Percentiles rank a stretch among this genome's conserved stretches.
These are phyloP conservation scores for Drosophila falleni DNA, from an alignment of 2,888 invertebrate species.

Conservation along the genomic window DNA sequence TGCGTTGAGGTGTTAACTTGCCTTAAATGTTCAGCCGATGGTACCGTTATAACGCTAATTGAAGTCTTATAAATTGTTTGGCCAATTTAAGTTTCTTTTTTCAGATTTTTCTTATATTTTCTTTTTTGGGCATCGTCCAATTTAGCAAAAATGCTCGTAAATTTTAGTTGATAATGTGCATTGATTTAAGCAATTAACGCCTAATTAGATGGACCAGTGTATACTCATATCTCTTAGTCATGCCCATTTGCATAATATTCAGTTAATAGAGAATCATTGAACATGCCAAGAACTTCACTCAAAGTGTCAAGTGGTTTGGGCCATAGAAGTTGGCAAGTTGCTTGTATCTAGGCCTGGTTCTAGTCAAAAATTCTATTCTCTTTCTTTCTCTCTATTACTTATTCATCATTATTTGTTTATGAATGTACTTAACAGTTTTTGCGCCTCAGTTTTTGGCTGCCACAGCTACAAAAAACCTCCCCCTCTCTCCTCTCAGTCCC, in stretches of 20 bases:
- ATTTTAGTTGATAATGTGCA: conserved; percentile 43
- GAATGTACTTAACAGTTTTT: conserved; percentile 71
- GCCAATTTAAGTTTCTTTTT: conserved; percentile 22
- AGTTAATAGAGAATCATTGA: conserved; percentile 17
- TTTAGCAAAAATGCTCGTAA: conserved; percentile 42
- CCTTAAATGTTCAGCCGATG: conserved; percentile 52
- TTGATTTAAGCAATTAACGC: conserved; percentile 75
- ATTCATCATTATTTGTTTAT: conserved; percentile 74
- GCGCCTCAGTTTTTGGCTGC: conserved; percentile 44
- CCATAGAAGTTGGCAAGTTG: conserved; percentile 8
- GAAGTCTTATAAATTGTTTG: conserved; percentile 67
- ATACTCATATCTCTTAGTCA: conserved; percentile 26
- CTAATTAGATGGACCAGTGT: conserved; percentile 57
- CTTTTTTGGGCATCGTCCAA: conserved; percentile 20
- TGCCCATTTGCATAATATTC: conserved; percentile 50
- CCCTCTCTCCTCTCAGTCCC: neutral
- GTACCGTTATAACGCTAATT: conserved; percentile 75
- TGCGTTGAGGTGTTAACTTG: conserved; percentile 75
- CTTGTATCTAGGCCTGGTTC: conserved; percentile 11
- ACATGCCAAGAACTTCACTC: conserved; percentile 44
- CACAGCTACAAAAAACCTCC: neutral
- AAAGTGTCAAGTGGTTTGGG: conserved; percentile 71
- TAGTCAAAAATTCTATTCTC: neutral
- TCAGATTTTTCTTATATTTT: neutral
- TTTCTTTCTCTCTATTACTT: conserved; percentile 14